Evolutionary conservation across 2,888 invertebrate species (phyloP).

Genomic region (Platycheirus albimanus): DNA sequence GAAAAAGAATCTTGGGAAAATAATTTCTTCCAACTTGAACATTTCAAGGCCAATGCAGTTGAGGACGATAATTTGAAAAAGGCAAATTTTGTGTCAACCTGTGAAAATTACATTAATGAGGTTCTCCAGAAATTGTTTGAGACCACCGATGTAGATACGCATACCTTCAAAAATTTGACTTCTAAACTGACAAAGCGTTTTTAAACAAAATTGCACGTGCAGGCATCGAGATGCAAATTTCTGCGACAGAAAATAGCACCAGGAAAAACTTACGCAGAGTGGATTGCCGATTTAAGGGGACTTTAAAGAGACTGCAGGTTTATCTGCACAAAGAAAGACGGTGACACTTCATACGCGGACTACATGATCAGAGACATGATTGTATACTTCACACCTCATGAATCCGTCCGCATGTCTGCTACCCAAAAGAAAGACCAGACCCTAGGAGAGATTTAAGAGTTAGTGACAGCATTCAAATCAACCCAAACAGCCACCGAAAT

Average conservation of each 20-base stretch:
- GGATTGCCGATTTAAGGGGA: not conserved
- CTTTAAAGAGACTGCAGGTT: not conserved
- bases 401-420: not conserved
- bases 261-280: not conserved
- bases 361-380: constrained; percentile 4
- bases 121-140: not conserved
- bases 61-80: not conserved
- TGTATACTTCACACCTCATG: not conserved
- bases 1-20: constrained; percentile 16
- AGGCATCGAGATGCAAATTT: no score
- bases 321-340: not conserved
- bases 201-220: not conserved
- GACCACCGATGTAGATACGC: not conserved
- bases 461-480: constrained; percentile 11
- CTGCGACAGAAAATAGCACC: not conserved
- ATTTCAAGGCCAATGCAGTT: no score
- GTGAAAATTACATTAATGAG: no score
- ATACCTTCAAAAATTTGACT: not conserved
- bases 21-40: not conserved
- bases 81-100: not conserved
- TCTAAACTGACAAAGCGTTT: not conserved
- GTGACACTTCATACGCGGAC: not conserved
- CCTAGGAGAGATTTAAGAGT: constrained; percentile 12
- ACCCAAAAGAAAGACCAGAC: constrained; percentile 20
- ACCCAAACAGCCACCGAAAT: constrained; percentile 7